Evolutionary conservation across 2,888 invertebrate genomes (phyloP).

Genomic region (Taphrorychus bicolor): DNA sequence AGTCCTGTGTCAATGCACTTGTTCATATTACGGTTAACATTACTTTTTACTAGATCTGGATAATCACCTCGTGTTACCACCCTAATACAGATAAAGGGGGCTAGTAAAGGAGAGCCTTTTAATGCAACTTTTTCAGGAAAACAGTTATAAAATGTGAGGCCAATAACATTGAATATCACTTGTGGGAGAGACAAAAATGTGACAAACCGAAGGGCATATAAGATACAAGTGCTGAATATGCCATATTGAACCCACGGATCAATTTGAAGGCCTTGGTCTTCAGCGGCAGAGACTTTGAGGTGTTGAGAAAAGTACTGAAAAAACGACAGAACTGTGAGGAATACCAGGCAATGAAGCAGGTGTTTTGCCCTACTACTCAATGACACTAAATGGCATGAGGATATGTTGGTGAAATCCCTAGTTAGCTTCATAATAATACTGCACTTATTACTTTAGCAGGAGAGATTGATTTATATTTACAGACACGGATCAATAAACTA

Average conservation of each 20-base stretch:
- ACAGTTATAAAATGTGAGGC: conserved; percentile 89
- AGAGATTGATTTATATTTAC: not conserved
- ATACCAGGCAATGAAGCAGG: conserved; percentile 78
- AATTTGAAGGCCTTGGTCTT: conserved; percentile 61
- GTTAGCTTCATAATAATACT: conserved; percentile 26
- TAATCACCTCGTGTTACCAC: conserved; percentile 95
- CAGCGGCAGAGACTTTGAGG: conserved; percentile 60
- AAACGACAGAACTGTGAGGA: conserved; percentile 74
- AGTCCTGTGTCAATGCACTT: conserved; percentile 88
- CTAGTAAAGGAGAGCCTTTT: conserved; percentile 88
- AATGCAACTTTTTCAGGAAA: conserved; percentile 88
- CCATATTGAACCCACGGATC: conserved; percentile 88
- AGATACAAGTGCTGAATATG: conserved; percentile 71
- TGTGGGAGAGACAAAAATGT: conserved; percentile 89
- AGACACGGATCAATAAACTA: not conserved
- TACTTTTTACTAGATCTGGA: conserved; percentile 86
- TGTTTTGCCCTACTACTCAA: conserved; percentile 78
- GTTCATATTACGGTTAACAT: conserved; percentile 86
- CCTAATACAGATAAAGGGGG: conserved; percentile 93
- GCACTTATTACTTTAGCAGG: not conserved
- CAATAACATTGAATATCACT: conserved; percentile 87
- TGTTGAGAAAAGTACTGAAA: conserved; percentile 69
- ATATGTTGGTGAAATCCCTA: conserved; percentile 20
- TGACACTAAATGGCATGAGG: conserved; percentile 38
- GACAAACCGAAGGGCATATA: conserved; percentile 80